Conservation (phyloP, 2,888 invertebrate species). For the Scelioninae gen. 2 region DNA sequence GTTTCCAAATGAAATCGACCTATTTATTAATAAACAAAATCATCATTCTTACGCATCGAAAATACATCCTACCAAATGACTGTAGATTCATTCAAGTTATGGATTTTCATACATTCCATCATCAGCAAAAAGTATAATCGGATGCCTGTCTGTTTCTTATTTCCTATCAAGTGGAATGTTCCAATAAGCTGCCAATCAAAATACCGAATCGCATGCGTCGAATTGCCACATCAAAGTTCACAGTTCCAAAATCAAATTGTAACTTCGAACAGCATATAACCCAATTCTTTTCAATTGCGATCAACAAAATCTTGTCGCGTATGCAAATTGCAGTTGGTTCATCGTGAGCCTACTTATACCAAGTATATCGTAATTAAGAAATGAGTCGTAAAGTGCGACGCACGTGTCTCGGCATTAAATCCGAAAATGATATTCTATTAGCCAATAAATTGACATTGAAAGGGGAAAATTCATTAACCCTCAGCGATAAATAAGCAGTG, state of each 20-base stretch:
- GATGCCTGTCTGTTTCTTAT: slow-evolving; percentile 18
- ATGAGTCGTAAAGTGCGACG: slow-evolving; percentile 21
- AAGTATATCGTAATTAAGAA: slow-evolving; percentile 17
- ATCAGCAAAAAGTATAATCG: slow-evolving; percentile 16
- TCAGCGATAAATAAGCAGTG: slow-evolving; percentile 71
- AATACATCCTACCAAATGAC: too few relatives aligned
- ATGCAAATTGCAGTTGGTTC: slow-evolving; percentile 8
- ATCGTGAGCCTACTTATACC: slow-evolving; percentile 5
- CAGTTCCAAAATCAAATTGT: slow-evolving; percentile 24
- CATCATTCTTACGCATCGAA: too few relatives aligned
- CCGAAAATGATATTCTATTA: slow-evolving; percentile 59
- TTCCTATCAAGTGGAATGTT: slow-evolving; percentile 22
- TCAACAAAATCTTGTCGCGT: slow-evolving; percentile 20
- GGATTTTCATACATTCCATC: not conserved
- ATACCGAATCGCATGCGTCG: slow-evolving; percentile 22
- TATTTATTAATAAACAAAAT: too few relatives aligned
- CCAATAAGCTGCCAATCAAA: slow-evolving; percentile 31
- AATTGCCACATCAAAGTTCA: slow-evolving; percentile 35
- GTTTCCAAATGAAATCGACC: too few relatives aligned
- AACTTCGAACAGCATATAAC: slow-evolving; percentile 13
- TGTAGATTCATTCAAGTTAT: too few relatives aligned
- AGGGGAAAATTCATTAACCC: slow-evolving; percentile 72
- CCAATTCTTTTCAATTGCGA: slow-evolving; percentile 21
- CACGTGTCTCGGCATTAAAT: slow-evolving; percentile 22
- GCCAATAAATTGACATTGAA: slow-evolving; percentile 70